Evolutionary conservation across 2,888 invertebrate genomes (phyloP), one percentile per base, ranked within the genome.

Genomic region (Megastigmus dorsalis): DNA sequence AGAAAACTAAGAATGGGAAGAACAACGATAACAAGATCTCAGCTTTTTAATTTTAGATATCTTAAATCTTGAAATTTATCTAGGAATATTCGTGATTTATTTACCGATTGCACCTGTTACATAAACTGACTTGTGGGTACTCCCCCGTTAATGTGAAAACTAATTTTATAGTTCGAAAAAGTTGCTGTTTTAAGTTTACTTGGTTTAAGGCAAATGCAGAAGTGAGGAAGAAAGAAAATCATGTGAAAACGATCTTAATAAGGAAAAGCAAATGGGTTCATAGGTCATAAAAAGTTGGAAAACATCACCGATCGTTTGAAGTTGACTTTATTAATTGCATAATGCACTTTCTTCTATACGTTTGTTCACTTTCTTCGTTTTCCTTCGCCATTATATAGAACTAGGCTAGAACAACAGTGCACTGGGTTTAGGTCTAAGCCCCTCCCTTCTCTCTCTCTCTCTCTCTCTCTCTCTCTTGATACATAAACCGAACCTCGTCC

Each of bases 381-480:
- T 78, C 72, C 73, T 66, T 71, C 74, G 63, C 68, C 74, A 68
- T 77, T 77, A 76, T 77, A 13, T 41, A 10, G 13, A 41, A 41
- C 86, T 84, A 85, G 84, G 85, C 85, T 85, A 85, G 83, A 83
- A 74, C 84, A 85, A 80, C 4, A 18, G 30, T 13, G n/a, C 23
- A 59, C 33, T 87, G 81, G 87, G 87, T 87, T 87, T 86, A 86
- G 87, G 86, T 86, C 86, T 87, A 85, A 86, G 83, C 45, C 33
- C 23, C 45, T 18, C 43, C 26, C 30, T 18, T 38, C 28, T 36
- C 2, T 38, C 23, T 4, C 20, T 59, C 26, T 33, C 2, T 30
- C 3, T n/a, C 15, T 20, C 66, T 38, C 18, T 77, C 78, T 59
- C 76, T 18, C 52, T 41, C 30, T 30, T 6, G 30, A 3, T 10